These are phyloP conservation scores for Fragum whitleyi DNA, from an alignment of 2,888 invertebrate species.

Conservation along the genomic window DNA sequence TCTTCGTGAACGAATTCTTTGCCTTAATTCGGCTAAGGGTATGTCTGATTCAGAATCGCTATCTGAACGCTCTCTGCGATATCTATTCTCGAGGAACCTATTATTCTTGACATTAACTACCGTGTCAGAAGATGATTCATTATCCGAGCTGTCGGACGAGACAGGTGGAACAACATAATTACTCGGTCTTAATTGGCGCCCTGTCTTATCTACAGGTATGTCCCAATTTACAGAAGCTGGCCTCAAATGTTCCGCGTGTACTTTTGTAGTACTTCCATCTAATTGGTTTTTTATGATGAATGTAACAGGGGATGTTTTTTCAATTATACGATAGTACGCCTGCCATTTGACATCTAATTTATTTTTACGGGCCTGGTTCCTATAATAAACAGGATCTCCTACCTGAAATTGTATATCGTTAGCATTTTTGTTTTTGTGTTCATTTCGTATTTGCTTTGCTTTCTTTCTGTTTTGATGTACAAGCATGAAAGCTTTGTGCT, in stretches of 20 bases:
- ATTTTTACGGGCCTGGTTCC: neutral
- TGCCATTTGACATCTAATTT: slow-evolving; percentile 3
- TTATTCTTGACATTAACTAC: neutral
- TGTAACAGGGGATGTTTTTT: slow-evolving; percentile 44
- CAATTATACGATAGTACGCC: slow-evolving; percentile 55
- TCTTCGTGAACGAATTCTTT: neutral
- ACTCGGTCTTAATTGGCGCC: slow-evolving; percentile 13
- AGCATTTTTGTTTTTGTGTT: slow-evolving; percentile 39
- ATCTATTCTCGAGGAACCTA: neutral
- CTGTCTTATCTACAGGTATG: slow-evolving; percentile 13
- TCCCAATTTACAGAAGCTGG: slow-evolving; percentile 38
- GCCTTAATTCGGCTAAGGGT: neutral
- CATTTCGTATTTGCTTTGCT: slow-evolving; percentile 39
- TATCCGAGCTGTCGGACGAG: neutral
- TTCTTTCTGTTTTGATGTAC: slow-evolving; percentile 35
- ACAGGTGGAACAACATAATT: slow-evolving; percentile 27
- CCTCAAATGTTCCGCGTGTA: slow-evolving; percentile 45
- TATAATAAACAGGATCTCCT: slow-evolving; percentile 15
- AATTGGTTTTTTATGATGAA: slow-evolving; percentile 52
- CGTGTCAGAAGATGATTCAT: neutral
- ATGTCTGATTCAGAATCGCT: neutral
- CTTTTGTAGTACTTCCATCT: too few relatives aligned
- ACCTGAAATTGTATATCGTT: slow-evolving; percentile 4
- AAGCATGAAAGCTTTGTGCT: slow-evolving; percentile 46
- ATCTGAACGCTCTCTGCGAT: neutral